phyloP scores from a whole-genome alignment of 2,113 vertebrate genomes.

The Gadus macrocephalus region DNA sequence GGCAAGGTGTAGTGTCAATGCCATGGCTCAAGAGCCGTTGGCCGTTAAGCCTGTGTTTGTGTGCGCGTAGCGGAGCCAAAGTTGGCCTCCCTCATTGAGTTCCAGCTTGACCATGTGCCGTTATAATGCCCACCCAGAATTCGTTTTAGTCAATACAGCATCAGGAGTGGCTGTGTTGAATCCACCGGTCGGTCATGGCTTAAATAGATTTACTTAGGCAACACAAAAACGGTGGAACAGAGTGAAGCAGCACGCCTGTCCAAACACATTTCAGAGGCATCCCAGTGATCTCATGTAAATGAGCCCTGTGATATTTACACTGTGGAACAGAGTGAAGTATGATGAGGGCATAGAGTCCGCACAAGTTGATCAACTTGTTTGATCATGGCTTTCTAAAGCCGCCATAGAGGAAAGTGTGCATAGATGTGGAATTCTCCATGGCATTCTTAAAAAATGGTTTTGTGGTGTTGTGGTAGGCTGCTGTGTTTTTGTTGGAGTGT shows the following conservation, averaged over 20 bases:
- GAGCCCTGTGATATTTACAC: slow-evolving; percentile 23
- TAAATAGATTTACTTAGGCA: slow-evolving; percentile 13
- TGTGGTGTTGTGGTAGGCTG: slow-evolving; percentile 6
- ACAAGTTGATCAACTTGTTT: slow-evolving; percentile 51
- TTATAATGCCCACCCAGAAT: background rate
- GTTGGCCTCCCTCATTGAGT: background rate
- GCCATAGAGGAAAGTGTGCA: slow-evolving; percentile 51
- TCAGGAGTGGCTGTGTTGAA: too few species aligned
- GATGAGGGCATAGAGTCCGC: slow-evolving; percentile 28
- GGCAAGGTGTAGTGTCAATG: too few species aligned
- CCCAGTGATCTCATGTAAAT: slow-evolving; percentile 24
- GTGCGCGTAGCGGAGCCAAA: background rate
- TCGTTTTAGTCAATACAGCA: too few species aligned
- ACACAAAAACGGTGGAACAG: slow-evolving; percentile 25
- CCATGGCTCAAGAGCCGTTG: too few species aligned
- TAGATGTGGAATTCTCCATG: slow-evolving; percentile 9
- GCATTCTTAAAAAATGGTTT: slow-evolving; percentile 32
- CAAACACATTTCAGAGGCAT: slow-evolving; percentile 9
- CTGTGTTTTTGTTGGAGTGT: slow-evolving; percentile 13
- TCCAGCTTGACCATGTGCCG: background rate
- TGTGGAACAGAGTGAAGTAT: slow-evolving; percentile 41
- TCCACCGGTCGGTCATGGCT: background rate
- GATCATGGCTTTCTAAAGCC: slow-evolving; percentile 46
- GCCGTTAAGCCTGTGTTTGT: background rate
- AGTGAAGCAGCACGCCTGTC: background rate